Evolutionary conservation across 1,140 invertebrate genomes (phyloP), one percentile per base, ranked within the genome.

Genomic region (Kradibia gibbosae): DNA sequence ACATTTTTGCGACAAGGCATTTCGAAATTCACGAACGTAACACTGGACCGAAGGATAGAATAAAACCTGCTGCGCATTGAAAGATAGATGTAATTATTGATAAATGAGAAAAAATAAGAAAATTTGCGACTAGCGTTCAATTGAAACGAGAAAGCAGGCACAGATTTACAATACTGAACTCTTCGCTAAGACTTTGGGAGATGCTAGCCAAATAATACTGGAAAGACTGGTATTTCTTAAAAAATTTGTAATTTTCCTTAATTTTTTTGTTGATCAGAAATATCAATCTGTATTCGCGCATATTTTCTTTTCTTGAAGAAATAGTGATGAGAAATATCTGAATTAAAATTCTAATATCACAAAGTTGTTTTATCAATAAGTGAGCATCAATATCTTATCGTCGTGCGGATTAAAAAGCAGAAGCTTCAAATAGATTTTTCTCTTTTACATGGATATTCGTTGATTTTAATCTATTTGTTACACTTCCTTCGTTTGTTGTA

Each of bases 331-430:
- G 50, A 73, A 78, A 73, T 67, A 81, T n/a, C 57, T 57, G 65
- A 84, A 82, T 82, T 82, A 84, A 84, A 78, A 78, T 75, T 82
- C 83, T 84, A 84, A 84, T 84, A 84, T 82, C 83, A 84, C 83
- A 84, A 84, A 82, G 74, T 84, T 81, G 73, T 71, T 62, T 65
- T 60, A 75, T 70, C 34, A 78, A 71, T 78, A 55, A 78, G 67
- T 78, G 78, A 82, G 80, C 74, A 71, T 81, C 20, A 48, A 45
- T 77, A 71, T 55, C 20, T 70, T 71, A 76, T 77, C 80, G 80
- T 62, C 55, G 48, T 77, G 36, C 73, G 80, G 50, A 74, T 74
- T 53, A 48, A 70, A 25, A 8, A 39, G 34, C 34, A 34, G 42
- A 62, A 72, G 65, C 74, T 60, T 34, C 25, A 50, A 81, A 76